These are phyloP conservation scores for Gordius sp. DNA, from an alignment of 2,888 invertebrate species.

Conservation along the genomic window DNA sequence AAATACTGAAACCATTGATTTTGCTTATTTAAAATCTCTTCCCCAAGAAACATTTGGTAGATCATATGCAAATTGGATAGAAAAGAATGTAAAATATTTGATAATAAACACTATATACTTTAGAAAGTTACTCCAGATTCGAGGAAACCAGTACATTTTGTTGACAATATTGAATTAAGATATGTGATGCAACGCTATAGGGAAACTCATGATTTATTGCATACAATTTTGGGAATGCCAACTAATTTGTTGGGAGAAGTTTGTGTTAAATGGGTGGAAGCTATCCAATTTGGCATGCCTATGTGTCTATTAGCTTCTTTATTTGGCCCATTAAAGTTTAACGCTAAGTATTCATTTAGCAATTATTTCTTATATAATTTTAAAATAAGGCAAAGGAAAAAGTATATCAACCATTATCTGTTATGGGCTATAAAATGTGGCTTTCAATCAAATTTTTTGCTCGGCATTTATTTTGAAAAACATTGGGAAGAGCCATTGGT, in stretches of 20 bases:
- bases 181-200: slow-evolving; percentile 91
- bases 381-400: slow-evolving; percentile 41
- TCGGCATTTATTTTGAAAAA: slow-evolving; percentile 69
- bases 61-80: slow-evolving; percentile 37
- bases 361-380: slow-evolving; percentile 18
- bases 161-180: slow-evolving; percentile 59
- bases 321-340: slow-evolving; percentile 60
- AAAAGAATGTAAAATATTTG: not conserved
- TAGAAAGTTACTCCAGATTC: slow-evolving; percentile 72
- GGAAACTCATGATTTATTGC: slow-evolving; percentile 79
- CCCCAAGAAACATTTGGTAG: slow-evolving; percentile 58
- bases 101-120: not conserved
- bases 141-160: slow-evolving; percentile 58
- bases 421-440: slow-evolving; percentile 64
- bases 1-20: slow-evolving; percentile 50
- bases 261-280: slow-evolving; percentile 89
- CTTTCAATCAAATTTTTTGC: slow-evolving; percentile 44
- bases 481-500: slow-evolving; percentile 62
- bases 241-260: slow-evolving; percentile 70
- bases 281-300: slow-evolving; percentile 66
- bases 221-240: slow-evolving; percentile 66
- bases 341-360: slow-evolving; percentile 41
- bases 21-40: slow-evolving; percentile 41
- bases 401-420: slow-evolving; percentile 47
- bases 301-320: slow-evolving; percentile 80